Base-by-base conservation (phyloP, 2,113 vertebrate genomes). In the Nothocercus nigrocapillus region DNA sequence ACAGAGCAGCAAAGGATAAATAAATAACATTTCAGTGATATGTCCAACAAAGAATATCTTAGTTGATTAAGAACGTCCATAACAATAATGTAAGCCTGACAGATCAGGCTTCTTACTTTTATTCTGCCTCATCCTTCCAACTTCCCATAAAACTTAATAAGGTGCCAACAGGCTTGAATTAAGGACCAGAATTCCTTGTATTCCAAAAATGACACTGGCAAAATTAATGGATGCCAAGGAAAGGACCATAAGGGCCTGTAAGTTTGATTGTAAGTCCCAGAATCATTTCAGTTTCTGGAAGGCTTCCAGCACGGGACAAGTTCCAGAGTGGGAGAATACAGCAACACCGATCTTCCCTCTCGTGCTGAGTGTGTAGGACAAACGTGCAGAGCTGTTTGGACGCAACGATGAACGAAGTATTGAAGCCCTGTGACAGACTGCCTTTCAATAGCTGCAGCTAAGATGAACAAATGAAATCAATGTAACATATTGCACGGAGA, bases 391-490 rank as follows among this genome's bases (percentile, higher is more conserved):
- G 30, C 20, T 94, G 44, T 85, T 63, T 58, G 40, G 22, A n/a
- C 58, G 21, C 30, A 77, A 3, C 45, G 45, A 53, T 74, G 72
- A 76, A 62, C 66, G 27, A 62, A 34, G 38, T 44, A 20, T 78
- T 89, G 70, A 66, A 44, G 25, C 16, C 27, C 25, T 47, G 2
- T 24, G 79, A 85, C n/a, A 77, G 44, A 82, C 34, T 44, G 30
- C n/a, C 74, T 85, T 93, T 85, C 64, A 54, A 1, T 81, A 85
- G 54, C 82, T 88, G 63, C 27, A 69, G 20, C 82, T 89, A 72
- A 79, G 74, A 73, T 4, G 22, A 93, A 69, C 49, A 44, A 45
- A 30, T 22, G 44, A 69, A 85, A 82, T 76, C 47, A 38, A 38
- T 61, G 54, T 80, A 36, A 51, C 11, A 1, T 84, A 42, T 18